Evolutionary conservation across 2,113 vertebrate genomes (phyloP).

Genomic region (Misgurnus mizolepis): DNA sequence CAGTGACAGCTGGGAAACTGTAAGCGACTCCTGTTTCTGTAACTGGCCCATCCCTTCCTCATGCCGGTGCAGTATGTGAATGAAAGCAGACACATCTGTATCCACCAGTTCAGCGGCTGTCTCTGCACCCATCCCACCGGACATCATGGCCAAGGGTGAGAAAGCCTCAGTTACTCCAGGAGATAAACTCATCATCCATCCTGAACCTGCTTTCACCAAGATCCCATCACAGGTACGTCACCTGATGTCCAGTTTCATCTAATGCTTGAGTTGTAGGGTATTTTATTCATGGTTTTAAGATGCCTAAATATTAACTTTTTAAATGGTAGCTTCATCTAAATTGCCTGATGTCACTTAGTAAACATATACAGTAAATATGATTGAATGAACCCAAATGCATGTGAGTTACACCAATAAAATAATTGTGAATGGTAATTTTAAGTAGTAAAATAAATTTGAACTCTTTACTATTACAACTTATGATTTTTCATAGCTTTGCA

Average conservation of each 20-base stretch:
- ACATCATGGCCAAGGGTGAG: constrained; percentile 73
- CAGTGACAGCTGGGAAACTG: neutral
- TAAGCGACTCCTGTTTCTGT: neutral
- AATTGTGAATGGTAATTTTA: too few relatives aligned
- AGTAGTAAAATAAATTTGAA: neutral
- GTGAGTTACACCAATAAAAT: neutral
- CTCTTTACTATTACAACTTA: too few relatives aligned
- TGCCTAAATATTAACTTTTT: too few relatives aligned
- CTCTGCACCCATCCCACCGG: constrained; percentile 56
- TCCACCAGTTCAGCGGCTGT: constrained; percentile 4
- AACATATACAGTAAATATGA: too few relatives aligned
- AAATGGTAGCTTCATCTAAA: too few relatives aligned
- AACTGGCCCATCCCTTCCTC: constrained; percentile 31
- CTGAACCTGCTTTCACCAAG: constrained; percentile 69
- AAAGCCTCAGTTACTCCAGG: constrained; percentile 59
- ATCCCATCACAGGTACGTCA: constrained; percentile 70
- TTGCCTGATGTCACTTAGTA: too few relatives aligned
- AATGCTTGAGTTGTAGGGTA: neutral
- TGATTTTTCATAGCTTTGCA: neutral
- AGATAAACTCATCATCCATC: constrained; percentile 62
- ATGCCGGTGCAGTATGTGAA: constrained; percentile 46
- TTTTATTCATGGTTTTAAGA: too few relatives aligned
- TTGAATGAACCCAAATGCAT: neutral
- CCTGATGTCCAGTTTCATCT: neutral
- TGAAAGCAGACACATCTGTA: constrained; percentile 37